These are phyloP conservation scores for Melanerpes aurifrons DNA, from an alignment of 2,113 vertebrate genomes.

Conservation along the genomic window DNA sequence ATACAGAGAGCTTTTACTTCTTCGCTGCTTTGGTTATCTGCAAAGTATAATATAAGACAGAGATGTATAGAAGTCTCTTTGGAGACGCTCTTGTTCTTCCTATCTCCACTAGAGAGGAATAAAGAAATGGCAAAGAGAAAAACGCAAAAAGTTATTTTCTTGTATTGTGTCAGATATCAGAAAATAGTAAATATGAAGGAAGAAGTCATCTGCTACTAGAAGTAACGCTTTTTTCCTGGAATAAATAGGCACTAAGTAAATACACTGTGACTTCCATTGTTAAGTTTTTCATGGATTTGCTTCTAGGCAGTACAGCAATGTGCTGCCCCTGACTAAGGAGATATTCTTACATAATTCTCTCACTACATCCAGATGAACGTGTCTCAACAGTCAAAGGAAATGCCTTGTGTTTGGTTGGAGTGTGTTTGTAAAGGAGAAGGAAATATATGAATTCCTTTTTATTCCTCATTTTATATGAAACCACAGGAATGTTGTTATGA, in stretches of 20 bases:
- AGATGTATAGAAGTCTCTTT: neutral
- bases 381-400: neutral
- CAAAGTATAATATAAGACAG: neutral
- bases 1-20: neutral
- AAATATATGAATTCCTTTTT: neutral
- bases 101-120: neutral
- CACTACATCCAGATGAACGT: neutral
- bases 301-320: neutral
- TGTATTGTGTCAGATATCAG: neutral
- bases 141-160: neutral
- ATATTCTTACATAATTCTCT: neutral
- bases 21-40: neutral
- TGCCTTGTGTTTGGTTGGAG: neutral
- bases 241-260: neutral
- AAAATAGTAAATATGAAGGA: neutral
- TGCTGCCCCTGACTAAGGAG: neutral
- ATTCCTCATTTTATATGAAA: neutral
- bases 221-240: neutral
- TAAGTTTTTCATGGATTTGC: neutral
- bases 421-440: neutral
- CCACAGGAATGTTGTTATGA: neutral
- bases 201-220: neutral
- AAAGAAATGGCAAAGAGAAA: neutral
- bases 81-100: neutral
- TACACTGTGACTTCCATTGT: neutral